Conservation (phyloP, 2,797 vertebrate species). For the Pipistrellus pygmaeus region DNA sequence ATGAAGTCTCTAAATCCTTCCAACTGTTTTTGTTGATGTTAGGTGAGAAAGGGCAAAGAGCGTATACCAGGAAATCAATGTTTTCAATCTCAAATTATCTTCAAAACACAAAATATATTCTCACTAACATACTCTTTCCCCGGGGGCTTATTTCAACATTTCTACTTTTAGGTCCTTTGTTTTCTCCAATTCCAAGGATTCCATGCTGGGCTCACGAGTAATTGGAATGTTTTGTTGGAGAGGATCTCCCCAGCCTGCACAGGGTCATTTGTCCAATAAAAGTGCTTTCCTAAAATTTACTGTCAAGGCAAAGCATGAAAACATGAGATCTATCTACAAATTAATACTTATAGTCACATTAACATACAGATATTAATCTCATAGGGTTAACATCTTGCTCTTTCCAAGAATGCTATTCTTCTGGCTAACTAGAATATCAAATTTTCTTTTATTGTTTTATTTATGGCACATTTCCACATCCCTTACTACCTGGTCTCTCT, state of each 20-base stretch:
- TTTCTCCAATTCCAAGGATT: background rate
- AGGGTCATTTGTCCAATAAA: conserved; percentile 19
- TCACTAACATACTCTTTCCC: background rate
- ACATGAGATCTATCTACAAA: background rate
- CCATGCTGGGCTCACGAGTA: background rate
- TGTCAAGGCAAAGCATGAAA: conserved; percentile 34
- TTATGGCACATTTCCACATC: conserved; percentile 9
- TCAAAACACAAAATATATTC: conserved; percentile 4
- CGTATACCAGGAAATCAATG: background rate
- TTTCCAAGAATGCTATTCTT: conserved; percentile 23
- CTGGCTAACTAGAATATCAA: background rate
- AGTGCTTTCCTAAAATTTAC: conserved; percentile 42
- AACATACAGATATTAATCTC: background rate
- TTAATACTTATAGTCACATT: background rate
- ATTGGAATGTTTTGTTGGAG: background rate
- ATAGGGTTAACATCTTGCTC: background rate
- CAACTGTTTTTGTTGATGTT: background rate
- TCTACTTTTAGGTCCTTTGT: background rate
- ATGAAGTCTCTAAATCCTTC: conserved; percentile 19
- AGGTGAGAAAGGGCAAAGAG: background rate
- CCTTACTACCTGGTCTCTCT: conserved; percentile 5
- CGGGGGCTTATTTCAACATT: conserved; percentile 23
- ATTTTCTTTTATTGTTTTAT: conserved; percentile 53
- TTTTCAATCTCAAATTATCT: conserved; percentile 34
- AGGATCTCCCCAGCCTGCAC: background rate